These are phyloP conservation scores for Regulus satrapa DNA, from an alignment of 2,113 vertebrate species.

Conservation along the genomic window DNA sequence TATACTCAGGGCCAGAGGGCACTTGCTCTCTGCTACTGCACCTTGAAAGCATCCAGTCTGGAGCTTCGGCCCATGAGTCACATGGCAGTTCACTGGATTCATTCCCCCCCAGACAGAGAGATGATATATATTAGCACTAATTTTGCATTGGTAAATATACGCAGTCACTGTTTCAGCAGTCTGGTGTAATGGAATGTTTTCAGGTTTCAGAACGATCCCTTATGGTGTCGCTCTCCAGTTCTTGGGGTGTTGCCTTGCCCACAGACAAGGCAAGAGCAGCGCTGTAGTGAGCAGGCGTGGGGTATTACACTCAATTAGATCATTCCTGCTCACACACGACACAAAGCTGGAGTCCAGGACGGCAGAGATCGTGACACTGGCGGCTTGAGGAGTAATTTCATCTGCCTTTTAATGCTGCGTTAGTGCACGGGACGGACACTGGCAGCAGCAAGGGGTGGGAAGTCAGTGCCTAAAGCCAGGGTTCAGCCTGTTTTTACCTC, in stretches of 20 bases:
- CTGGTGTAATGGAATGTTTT: background rate
- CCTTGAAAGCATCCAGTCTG: background rate
- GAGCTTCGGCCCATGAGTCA: background rate
- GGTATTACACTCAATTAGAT: background rate
- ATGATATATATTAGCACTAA: background rate
- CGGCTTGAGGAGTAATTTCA: background rate
- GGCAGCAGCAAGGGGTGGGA: background rate
- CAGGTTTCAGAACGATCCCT: background rate
- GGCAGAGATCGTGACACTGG: rapidly evolving
- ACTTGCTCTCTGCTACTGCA: background rate
- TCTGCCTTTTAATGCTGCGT: background rate
- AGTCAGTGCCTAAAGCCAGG: background rate
- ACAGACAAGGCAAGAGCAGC: background rate
- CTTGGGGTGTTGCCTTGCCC: background rate
- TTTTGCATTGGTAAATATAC: background rate
- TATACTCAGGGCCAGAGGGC: background rate
- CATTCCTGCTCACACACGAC: background rate
- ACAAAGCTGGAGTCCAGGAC: background rate
- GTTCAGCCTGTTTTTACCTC: background rate
- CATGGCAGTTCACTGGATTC: background rate
- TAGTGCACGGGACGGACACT: rapidly evolving
- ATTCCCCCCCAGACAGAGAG: background rate
- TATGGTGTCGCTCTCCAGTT: background rate
- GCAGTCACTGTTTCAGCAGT: background rate
- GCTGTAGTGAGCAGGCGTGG: rapidly evolving